These are phyloP conservation scores for Nomada fucata DNA, from an alignment of 2,888 invertebrate genomes.

Conservation along the genomic window DNA sequence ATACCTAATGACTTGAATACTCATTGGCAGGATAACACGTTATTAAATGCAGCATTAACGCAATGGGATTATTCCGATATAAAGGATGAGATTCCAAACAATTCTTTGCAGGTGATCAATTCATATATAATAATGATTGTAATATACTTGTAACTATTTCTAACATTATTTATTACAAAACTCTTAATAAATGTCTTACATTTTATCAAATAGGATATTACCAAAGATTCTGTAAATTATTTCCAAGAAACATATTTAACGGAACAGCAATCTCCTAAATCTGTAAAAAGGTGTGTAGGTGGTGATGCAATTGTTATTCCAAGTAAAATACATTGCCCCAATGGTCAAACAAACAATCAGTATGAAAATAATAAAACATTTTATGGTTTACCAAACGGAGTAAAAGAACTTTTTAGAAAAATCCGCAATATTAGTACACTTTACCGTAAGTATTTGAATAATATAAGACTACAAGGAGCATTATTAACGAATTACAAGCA, in stretches of 20 bases:
- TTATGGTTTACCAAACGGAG: constrained; percentile 91
- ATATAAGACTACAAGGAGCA: constrained; percentile 1
- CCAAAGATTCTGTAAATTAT: background rate
- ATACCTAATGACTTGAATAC: constrained; percentile 4
- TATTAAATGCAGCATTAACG: constrained; percentile 53
- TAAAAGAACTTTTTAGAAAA: constrained; percentile 89
- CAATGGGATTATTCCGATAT: constrained; percentile 37
- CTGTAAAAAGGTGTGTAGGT: constrained; percentile 28
- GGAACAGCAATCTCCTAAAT: background rate
- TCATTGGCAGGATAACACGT: constrained; percentile 61
- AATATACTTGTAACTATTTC: background rate
- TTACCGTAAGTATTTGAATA: constrained; percentile 61
- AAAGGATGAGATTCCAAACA: background rate
- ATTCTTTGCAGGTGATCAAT: constrained; percentile 25
- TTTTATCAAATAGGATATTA: constrained; percentile 3
- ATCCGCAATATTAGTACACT: constrained; percentile 85
- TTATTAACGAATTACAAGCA: background rate
- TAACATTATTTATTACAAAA: background rate
- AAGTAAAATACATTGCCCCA: constrained; percentile 40
- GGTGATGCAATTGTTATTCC: constrained; percentile 3
- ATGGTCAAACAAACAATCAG: background rate
- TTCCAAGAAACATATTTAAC: background rate
- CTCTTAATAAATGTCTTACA: background rate
- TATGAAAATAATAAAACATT: constrained; percentile 84
- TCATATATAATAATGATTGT: constrained; percentile 4